Conservation (phyloP, 1,140 invertebrate species). For the Calephelis virginiensis region DNA sequence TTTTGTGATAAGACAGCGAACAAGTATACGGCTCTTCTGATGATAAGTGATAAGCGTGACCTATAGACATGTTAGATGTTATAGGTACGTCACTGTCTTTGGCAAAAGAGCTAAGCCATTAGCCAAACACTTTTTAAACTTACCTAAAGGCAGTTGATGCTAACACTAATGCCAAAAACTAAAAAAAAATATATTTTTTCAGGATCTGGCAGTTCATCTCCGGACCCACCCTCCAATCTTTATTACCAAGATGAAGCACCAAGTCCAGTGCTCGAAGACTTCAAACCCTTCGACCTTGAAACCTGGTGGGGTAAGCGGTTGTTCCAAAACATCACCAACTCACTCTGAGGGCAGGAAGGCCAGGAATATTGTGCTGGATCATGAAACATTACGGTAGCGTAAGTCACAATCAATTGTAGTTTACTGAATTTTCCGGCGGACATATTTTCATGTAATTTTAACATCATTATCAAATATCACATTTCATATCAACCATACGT, state of each 20-base stretch:
- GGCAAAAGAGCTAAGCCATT: too few relatives aligned
- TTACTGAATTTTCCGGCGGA: slow-evolving; percentile 64
- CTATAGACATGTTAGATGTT: too few relatives aligned
- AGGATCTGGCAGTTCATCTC: slow-evolving; percentile 71
- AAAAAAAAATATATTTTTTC: slow-evolving; percentile 7
- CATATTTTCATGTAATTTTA: slow-evolving; percentile 32
- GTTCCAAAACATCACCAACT: slow-evolving; percentile 89
- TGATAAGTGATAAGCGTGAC: too few relatives aligned
- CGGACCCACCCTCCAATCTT: slow-evolving; percentile 67
- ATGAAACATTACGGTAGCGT: slow-evolving; percentile 58
- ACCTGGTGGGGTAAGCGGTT: slow-evolving; percentile 92
- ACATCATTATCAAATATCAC: not conserved
- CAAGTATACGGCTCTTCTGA: too few relatives aligned
- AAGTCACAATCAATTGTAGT: slow-evolving; percentile 74
- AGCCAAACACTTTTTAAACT: too few relatives aligned
- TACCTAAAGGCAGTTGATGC: too few relatives aligned
- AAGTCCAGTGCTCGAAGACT: slow-evolving; percentile 84
- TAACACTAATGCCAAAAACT: too few relatives aligned
- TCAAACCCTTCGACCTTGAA: slow-evolving; percentile 92
- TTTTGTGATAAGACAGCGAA: too few relatives aligned
- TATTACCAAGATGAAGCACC: slow-evolving; percentile 87
- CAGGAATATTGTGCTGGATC: slow-evolving; percentile 36
- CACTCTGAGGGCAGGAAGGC: slow-evolving; percentile 75
- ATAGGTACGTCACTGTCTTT: too few relatives aligned
- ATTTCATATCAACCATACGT: slow-evolving; percentile 1